phyloP scores from a whole-genome alignment of 2,113 vertebrate species.

The Hirundichthys speculiger region DNA sequence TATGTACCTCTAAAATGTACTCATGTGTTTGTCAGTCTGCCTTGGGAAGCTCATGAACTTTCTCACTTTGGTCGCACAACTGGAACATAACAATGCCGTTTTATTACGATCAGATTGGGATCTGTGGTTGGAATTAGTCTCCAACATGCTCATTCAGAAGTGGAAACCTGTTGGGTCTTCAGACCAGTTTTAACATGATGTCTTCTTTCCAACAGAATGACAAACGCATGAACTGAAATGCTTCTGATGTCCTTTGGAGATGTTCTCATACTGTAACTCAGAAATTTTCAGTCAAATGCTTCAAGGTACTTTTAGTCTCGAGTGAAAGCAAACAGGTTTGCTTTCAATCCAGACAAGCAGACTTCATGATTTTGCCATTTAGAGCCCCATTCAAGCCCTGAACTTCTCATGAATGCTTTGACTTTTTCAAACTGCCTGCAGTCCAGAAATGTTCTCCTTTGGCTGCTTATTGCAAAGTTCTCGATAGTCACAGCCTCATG shows the following conservation, averaged over 20 bases:
- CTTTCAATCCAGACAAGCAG: constrained; percentile 3
- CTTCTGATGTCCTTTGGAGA: constrained; percentile 51
- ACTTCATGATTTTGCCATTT: constrained; percentile 25
- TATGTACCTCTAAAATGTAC: constrained; percentile 20
- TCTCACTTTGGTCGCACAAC: constrained; percentile 52
- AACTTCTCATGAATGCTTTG: constrained; percentile 5
- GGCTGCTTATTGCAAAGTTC: background rate
- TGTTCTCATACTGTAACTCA: constrained; percentile 45
- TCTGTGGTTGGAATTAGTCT: constrained; percentile 38
- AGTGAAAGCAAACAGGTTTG: constrained; percentile 16
- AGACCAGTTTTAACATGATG: constrained; percentile 1
- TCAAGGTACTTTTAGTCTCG: constrained; percentile 37
- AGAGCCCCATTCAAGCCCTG: constrained; percentile 12
- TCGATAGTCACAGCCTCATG: constrained; percentile 8
- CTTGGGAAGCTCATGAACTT: constrained; percentile 46
- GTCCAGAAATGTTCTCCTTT: background rate
- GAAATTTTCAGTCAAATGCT: constrained; percentile 42
- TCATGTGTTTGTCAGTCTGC: constrained; percentile 47
- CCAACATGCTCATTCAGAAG: constrained; percentile 22
- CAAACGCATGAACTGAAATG: constrained; percentile 34
- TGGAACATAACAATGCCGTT: constrained; percentile 42
- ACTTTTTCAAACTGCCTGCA: constrained; percentile 19
- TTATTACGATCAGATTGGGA: constrained; percentile 52
- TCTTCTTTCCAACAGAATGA: constrained; percentile 22
- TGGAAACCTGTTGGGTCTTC: constrained; percentile 8